Percentiles rank a stretch among this genome's conserved stretches.
These are phyloP conservation scores for Turnix velox DNA, from an alignment of 2,113 vertebrate species.

Conservation along the genomic window DNA sequence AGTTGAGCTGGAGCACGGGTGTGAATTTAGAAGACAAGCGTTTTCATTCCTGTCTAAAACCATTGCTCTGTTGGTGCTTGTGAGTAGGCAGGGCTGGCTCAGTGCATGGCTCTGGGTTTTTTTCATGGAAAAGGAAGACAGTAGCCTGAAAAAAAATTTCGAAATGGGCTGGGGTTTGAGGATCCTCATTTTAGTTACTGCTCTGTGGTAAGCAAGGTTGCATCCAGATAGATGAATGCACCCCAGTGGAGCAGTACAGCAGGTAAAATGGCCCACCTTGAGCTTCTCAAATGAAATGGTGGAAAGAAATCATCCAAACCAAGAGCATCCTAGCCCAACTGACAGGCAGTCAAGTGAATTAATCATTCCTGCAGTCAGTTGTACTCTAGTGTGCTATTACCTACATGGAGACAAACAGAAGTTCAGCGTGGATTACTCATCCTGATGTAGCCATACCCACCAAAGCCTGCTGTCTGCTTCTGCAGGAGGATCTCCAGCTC, in stretches of 20 bases:
- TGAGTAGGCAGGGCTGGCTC: not conserved
- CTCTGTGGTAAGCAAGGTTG: not conserved
- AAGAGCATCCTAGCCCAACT: not conserved
- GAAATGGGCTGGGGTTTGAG: not conserved
- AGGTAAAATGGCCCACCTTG: accelerated
- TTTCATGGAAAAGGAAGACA: not conserved
- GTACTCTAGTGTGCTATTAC: not conserved
- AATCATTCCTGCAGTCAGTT: not conserved
- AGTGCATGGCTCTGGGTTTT: not conserved
- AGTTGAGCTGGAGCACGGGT: not conserved
- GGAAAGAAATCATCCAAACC: not conserved
- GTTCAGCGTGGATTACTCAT: accelerated
- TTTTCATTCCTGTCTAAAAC: not conserved
- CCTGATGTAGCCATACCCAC: not conserved
- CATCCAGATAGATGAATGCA: accelerated
- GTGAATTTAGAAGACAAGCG: not conserved
- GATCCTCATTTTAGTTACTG: not conserved
- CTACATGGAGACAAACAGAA: not conserved
- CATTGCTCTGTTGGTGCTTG: not conserved
- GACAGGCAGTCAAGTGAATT: not conserved
- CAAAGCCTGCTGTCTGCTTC: not conserved
- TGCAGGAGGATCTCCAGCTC: not conserved
- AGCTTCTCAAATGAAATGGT: not conserved
- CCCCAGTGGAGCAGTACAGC: not conserved
- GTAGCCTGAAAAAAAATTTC: not conserved